Base-by-base conservation (phyloP, 1,140 invertebrate species). In the Drosophila equinoxialis region DNA sequence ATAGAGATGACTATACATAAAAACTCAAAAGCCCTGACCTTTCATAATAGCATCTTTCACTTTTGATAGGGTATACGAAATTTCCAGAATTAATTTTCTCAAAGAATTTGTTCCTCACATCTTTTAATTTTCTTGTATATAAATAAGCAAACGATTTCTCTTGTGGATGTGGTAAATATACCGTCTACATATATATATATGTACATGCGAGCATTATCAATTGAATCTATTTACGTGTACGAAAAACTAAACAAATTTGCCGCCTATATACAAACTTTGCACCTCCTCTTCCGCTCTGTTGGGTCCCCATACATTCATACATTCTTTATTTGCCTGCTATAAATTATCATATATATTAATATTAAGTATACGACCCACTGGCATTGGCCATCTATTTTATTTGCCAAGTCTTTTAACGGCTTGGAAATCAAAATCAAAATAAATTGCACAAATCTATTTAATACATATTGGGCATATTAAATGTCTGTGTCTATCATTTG, bases 281-380 rank as follows among this genome's bases (percentile, higher is more conserved):
- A 14, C 20, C 37, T n/a, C 23, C 35, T 20, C 45, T 51, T 51
- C 45, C 20, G 3, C 10, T 11, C 45, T 23, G 11, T 51, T n/a
- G 11, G 17, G 8, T 20, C 45, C 11, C 4, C 17, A 20, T 55
- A 63, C 39, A 30, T 30, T 6, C 30, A 30, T 30, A 30, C 5
- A 30, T 6, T 67, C 71, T 67, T 48, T 58, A 65, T 65, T 68
- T 77, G 75, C 68, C 39, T 70, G 70, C 70, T 66, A 81, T 74
- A 77, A 76, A 81, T 73, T 58, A 67, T 61, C 55, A 45, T 39
- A 61, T 61, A 59, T 45, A 17, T 54, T 39, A 37, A 58, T 62
- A 39, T 26, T 42, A 74, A 62, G 55, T 61, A 67, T 66, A 68
- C 64, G 37, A 65, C 48, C 55, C 8, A 51, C 45, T 20, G 45